phyloP scores from a whole-genome alignment of 2,888 invertebrate genomes.

The Chloroclystis v-ata region DNA sequence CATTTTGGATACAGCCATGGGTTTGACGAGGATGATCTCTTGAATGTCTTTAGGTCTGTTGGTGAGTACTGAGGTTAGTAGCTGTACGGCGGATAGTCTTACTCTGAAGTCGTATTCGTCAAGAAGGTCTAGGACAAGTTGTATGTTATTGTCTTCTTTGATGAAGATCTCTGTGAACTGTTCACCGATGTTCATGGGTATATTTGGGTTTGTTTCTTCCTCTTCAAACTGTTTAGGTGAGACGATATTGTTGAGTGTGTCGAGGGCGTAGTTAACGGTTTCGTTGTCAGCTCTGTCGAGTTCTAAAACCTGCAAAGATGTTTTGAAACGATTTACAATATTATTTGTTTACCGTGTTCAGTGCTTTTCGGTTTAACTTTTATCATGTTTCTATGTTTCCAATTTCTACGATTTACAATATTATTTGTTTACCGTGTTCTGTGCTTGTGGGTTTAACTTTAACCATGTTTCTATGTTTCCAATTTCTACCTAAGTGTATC shows the following conservation, averaged over 20 bases:
- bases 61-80: conserved; percentile 91
- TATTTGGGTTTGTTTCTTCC: conserved; percentile 83
- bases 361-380: too few relatives aligned
- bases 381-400: too few relatives aligned
- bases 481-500: too few relatives aligned
- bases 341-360: too few relatives aligned
- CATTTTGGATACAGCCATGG: conserved; percentile 98
- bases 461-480: too few relatives aligned
- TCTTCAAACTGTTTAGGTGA: conserved; percentile 88
- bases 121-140: conserved; percentile 87
- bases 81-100: conserved; percentile 91
- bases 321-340: background rate
- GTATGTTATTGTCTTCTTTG: conserved; percentile 91
- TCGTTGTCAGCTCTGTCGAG: conserved; percentile 94
- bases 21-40: conserved; percentile 91
- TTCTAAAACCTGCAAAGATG: conserved; percentile 84
- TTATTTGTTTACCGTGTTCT: too few relatives aligned
- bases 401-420: background rate
- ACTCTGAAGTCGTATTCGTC: conserved; percentile 98
- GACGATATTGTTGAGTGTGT: conserved; percentile 94
- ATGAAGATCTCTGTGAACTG: conserved; percentile 99
- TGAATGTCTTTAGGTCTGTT: conserved; percentile 93
- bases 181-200: conserved; percentile 87
- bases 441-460: too few relatives aligned
- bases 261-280: conserved; percentile 93